Percentiles rank a stretch among this genome's conserved stretches.
phyloP scores from a whole-genome alignment of 2,113 vertebrate genomes.

The Sorex fumeus region DNA sequence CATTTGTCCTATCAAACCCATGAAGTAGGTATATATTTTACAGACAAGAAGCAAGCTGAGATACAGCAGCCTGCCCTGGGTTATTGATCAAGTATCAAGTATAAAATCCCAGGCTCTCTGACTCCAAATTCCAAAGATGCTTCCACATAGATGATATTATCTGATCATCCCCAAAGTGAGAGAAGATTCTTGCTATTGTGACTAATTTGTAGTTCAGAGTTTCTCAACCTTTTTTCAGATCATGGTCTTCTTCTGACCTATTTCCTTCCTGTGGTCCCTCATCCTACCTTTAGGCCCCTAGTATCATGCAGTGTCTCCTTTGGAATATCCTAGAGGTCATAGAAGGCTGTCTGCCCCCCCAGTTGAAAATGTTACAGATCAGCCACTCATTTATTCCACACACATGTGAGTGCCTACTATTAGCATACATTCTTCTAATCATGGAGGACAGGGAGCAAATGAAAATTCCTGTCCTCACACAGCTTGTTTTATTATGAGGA shows the following conservation, averaged over 20 bases:
- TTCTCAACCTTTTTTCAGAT: neutral
- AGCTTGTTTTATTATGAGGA: neutral
- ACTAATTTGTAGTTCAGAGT: neutral
- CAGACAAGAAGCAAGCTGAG: neutral
- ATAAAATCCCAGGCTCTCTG: neutral
- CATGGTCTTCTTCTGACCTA: no score
- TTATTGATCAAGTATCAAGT: neutral
- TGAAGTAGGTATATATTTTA: neutral
- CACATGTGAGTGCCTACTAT: neutral
- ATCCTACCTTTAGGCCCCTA: no score
- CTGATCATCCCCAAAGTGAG: neutral
- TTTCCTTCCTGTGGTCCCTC: no score
- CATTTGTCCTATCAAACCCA: neutral
- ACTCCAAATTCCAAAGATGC: neutral
- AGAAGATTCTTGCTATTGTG: neutral
- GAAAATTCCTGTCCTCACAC: neutral
- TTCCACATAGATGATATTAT: neutral
- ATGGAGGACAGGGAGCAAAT: neutral
- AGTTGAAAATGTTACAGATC: neutral
- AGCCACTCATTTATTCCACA: neutral
- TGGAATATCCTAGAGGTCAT: no score
- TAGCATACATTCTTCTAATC: neutral
- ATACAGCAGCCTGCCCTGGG: neutral
- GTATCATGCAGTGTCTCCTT: no score
- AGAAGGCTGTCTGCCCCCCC: no score